Conservation (phyloP, 2,113 vertebrate species). For the Progne subis region DNA sequence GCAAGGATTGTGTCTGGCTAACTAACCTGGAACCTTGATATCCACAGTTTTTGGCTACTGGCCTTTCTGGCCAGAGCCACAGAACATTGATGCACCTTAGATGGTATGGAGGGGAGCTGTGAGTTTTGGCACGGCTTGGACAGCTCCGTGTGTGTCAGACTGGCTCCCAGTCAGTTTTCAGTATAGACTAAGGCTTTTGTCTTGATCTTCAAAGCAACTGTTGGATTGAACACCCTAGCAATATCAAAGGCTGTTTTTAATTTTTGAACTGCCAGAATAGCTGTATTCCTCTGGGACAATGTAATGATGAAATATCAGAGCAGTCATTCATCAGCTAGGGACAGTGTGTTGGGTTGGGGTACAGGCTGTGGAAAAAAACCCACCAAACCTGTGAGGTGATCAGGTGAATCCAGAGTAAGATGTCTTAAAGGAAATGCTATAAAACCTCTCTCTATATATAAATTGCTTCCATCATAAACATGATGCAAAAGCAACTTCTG, state of each 20-base stretch:
- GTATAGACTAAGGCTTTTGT: neutral
- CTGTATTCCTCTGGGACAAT: neutral
- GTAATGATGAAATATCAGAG: neutral
- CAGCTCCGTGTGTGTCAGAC: neutral
- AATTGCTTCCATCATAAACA: neutral
- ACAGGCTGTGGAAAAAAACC: neutral
- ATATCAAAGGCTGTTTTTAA: neutral
- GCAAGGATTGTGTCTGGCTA: neutral
- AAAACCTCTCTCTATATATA: neutral
- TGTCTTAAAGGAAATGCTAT: neutral
- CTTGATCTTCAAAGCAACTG: slow-evolving; percentile 13
- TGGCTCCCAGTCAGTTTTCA: neutral
- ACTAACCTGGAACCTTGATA: neutral
- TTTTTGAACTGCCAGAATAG: neutral
- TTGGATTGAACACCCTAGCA: neutral
- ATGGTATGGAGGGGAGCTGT: neutral
- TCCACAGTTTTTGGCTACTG: neutral
- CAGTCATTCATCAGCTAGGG: neutral
- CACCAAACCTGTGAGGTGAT: rapidly evolving
- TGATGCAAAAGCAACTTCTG: neutral
- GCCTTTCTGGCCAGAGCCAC: neutral
- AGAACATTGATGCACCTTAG: neutral
- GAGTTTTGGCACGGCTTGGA: neutral
- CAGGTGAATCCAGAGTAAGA: neutral
- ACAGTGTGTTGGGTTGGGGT: neutral